Percentiles rank a stretch among this genome's conserved stretches.
Evolutionary conservation across 92 coral and sea anemone species (phyloP).

Genomic region (Plumapathes pennacea): DNA sequence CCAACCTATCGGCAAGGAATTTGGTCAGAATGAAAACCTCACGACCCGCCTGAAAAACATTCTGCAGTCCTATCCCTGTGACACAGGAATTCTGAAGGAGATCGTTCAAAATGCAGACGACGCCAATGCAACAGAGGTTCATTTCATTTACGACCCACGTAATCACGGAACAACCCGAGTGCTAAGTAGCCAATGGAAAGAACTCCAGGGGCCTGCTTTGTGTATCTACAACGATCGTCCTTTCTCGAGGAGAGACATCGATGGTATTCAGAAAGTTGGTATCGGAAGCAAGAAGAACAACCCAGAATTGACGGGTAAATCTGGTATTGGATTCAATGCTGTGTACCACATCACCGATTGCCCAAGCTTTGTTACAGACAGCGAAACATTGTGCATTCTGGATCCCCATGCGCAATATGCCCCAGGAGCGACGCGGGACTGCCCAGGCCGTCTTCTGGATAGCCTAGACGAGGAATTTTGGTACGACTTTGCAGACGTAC

Average conservation of each 20-base stretch:
- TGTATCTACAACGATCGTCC: slow-evolving; percentile 90
- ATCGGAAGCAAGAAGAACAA: slow-evolving; percentile 70
- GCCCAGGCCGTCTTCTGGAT: slow-evolving; percentile 84
- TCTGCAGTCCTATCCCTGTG: slow-evolving; percentile 87
- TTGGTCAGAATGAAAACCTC: slow-evolving; percentile 88
- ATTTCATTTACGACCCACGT: slow-evolving; percentile 87
- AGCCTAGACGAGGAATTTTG: slow-evolving; percentile 84
- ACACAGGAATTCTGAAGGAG: slow-evolving; percentile 88
- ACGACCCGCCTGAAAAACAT: slow-evolving; percentile 74
- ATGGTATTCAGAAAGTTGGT: slow-evolving; percentile 87
- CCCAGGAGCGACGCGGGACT: slow-evolving; percentile 78
- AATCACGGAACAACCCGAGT: slow-evolving; percentile 81
- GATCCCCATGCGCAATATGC: slow-evolving; percentile 96
- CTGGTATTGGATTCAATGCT: slow-evolving; percentile 93
- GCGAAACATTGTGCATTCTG: slow-evolving; percentile 68
- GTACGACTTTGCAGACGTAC: slow-evolving; percentile 70
- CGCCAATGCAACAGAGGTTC: slow-evolving; percentile 88
- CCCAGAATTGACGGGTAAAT: slow-evolving; percentile 75
- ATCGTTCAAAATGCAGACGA: slow-evolving; percentile 93
- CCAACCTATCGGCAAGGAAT: slow-evolving; percentile 70
- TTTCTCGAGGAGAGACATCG: slow-evolving; percentile 72
- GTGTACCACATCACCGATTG: slow-evolving; percentile 96
- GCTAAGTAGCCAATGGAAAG: slow-evolving; percentile 69
- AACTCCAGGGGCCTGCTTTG: slow-evolving; percentile 94
- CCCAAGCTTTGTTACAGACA: slow-evolving; percentile 86